Base-by-base conservation (phyloP, 2,888 invertebrate genomes). In the Sinhomidia bicolor region DNA sequence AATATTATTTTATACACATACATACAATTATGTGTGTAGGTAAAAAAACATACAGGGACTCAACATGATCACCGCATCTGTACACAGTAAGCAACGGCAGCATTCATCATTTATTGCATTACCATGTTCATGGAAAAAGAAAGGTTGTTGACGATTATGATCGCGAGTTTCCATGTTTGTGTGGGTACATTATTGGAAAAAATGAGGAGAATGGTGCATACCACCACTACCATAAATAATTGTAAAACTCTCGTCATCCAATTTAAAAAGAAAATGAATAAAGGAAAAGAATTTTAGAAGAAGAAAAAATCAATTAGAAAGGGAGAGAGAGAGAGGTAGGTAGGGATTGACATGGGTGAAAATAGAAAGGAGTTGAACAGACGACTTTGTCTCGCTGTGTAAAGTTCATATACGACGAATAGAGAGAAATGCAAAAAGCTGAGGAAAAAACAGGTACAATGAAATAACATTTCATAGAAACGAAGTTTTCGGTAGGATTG, bases 41-140 rank as follows among this genome's bases (percentile, higher is more conserved):
- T 71, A 44, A 71, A 57, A 41, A 44, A n/a, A n/a, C 41, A 20
- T 20, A 44, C 44, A 23, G 23, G 23, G 44, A 12, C 41, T 47
- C 47, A 47, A 32, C 65, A 32, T 65, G 32, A 32, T 26, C 74
- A 44, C 10, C 60, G n/a, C 32, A 14, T 65, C 23, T n/a, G n/a
- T n/a, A n/a, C n/a, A n/a, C n/a, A n/a, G 29, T 26, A n/a, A 41
- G 68, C 41, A 71, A 71, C 68, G 68, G 47, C 74, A 74, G 26
- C 44, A 74, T 74, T 47, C 74, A 74, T 74, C 44, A 74, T 47
- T 74, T 62, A 68, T 68, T 68, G 17, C 23, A 47, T 74, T 74
- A 26, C 74, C 74, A 32, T 78, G 78, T 57, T 57, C 54, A 76
- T 54, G 78, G 54, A 78, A 57, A 78, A 54, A 32, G 78, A 78